phyloP scores from a whole-genome alignment of 2,797 vertebrate genomes.

The Tolypeutes matacus region DNA sequence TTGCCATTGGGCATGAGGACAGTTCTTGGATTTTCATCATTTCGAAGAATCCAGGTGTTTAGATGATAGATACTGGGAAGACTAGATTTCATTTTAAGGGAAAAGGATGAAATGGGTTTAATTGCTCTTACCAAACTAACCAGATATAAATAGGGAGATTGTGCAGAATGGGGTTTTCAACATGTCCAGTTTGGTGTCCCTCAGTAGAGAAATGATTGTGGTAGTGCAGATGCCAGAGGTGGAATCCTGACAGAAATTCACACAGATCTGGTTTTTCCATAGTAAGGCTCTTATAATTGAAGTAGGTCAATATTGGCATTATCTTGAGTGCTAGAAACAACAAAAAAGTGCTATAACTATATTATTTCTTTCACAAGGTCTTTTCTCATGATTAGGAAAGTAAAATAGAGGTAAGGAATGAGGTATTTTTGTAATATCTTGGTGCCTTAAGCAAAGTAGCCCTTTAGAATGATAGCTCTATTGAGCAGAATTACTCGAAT shows the following conservation, averaged over 20 bases:
- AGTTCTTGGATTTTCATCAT: neutral
- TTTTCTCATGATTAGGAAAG: neutral
- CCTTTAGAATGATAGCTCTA: slow-evolving; percentile 1
- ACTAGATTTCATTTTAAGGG: neutral
- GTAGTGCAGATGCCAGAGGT: neutral
- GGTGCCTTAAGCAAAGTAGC: neutral
- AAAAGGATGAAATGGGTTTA: neutral
- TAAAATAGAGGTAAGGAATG: neutral
- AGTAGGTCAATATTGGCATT: neutral
- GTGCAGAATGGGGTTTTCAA: neutral
- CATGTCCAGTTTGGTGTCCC: neutral
- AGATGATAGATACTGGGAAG: neutral
- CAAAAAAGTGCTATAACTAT: neutral
- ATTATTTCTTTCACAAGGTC: neutral
- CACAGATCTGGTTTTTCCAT: neutral
- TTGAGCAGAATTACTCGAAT: slow-evolving; percentile 21
- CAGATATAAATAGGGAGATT: neutral
- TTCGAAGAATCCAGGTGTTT: neutral
- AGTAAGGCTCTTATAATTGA: neutral
- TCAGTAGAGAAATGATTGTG: neutral
- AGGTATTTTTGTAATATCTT: neutral
- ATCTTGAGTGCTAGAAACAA: neutral
- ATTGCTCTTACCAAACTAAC: neutral
- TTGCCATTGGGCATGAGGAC: neutral
- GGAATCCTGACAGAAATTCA: neutral